These are phyloP conservation scores for Nasonia giraulti DNA, from an alignment of 1,140 invertebrate genomes.

Conservation along the genomic window DNA sequence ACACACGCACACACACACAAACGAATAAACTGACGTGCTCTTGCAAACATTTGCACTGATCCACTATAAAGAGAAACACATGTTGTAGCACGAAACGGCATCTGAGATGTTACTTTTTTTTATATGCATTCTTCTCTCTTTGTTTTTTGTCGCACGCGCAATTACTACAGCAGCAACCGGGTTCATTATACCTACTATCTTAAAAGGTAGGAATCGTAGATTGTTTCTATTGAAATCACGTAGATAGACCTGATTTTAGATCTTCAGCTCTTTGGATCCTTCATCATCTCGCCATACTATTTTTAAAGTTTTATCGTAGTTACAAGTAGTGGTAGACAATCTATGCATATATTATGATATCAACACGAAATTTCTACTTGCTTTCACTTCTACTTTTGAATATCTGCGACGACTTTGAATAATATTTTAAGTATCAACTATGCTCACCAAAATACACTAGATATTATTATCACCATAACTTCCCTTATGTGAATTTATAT, in stretches of 20 bases:
- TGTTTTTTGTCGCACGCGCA: constrained; percentile 64
- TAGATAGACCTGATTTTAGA: background rate
- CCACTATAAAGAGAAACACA: constrained; percentile 28
- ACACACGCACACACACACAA: background rate
- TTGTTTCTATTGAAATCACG: constrained; percentile 23
- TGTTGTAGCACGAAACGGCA: constrained; percentile 50
- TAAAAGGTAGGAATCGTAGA: constrained; percentile 71
- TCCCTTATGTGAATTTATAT: background rate
- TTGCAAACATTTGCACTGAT: constrained; percentile 39
- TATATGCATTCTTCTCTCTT: constrained; percentile 65
- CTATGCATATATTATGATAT: background rate
- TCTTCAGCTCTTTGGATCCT: background rate
- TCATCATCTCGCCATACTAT: background rate
- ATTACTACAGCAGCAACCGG: constrained; percentile 66
- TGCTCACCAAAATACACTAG: background rate
- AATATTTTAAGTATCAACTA: background rate
- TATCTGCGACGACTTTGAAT: background rate
- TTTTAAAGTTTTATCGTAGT: background rate
- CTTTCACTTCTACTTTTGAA: constrained; percentile 22
- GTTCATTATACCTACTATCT: constrained; percentile 73
- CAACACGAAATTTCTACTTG: constrained; percentile 42
- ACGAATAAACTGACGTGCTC: constrained; percentile 42
- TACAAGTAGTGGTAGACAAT: background rate
- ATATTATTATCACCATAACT: background rate
- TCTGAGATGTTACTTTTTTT: constrained; percentile 59